Base-by-base conservation (phyloP, 1,140 invertebrate species). In the Frieseomelitta varia region DNA sequence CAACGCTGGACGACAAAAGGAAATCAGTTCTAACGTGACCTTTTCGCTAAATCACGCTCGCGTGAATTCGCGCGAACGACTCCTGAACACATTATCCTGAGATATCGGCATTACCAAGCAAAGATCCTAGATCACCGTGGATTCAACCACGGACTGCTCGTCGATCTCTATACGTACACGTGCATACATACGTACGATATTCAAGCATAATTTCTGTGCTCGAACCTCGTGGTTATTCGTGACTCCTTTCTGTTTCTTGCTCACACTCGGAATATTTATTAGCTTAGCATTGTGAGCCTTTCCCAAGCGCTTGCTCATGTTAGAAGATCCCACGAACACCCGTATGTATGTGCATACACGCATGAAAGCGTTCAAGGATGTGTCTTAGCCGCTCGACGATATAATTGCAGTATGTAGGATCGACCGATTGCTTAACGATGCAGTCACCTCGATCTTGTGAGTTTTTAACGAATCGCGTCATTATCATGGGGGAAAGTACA, bases 231-330 rank as follows among this genome's bases (percentile, higher is more conserved):
- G 51, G 27, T 34, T 61, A 0, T 30, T 79, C 75, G 81, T 79
- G 67, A 84, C 81, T 84, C 47, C 30, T 63, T 84, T 58, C 56
- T 15, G 47, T 58, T 39, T 24, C 14, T 68, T 56, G 73, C 74
- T 78, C 30, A 24, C 39, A 58, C n/a, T 51, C n/a, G 17, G 81
- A 84, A 79, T 84, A 71, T 84, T 84, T 84, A 84, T 71, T 63
- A 63, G 67, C 75, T 47, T 47, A 8, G 69, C 75, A 61, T 83
- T 55, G 55, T 14, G 24, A 61, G 30, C 19, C 67, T 58, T 65
- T 79, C 55, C 67, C 72, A 6, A 10, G 39, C 39, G 55, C 81
- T 27, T 55, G 19, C 55, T 55, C 51, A 55, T 65, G 34, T 84
- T 84, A 84, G 81, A 84, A 84, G 72, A 78, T 80, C 21, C 58